These are phyloP conservation scores for Dastarcus helophoroides DNA, from an alignment of 2,888 invertebrate species.

Conservation along the genomic window DNA sequence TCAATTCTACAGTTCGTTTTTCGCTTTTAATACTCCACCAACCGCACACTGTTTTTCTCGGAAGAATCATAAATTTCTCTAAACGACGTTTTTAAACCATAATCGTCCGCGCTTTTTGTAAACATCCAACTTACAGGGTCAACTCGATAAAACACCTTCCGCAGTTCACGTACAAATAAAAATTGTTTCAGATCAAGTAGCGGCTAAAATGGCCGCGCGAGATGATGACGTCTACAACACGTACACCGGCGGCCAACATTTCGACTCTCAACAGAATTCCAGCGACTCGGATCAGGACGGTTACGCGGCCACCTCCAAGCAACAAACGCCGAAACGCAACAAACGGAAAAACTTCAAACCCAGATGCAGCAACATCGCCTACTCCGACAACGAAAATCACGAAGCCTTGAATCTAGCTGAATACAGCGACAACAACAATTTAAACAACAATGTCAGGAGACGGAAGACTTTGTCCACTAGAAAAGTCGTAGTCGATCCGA, in stretches of 20 bases:
- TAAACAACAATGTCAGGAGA: slow-evolving; percentile 19
- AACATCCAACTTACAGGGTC: too few relatives aligned
- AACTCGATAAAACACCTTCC: too few relatives aligned
- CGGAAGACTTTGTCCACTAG: slow-evolving; percentile 20
- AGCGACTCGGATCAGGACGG: slow-evolving; percentile 42
- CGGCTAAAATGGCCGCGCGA: slow-evolving; percentile 31
- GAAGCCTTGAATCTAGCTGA: slow-evolving; percentile 22
- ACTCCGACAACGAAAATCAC: slow-evolving; percentile 11
- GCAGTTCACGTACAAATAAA: too few relatives aligned
- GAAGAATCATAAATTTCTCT: too few relatives aligned
- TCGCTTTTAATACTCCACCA: too few relatives aligned
- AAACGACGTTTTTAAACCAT: too few relatives aligned
- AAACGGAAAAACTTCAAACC: slow-evolving; percentile 72
- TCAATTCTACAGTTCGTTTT: too few relatives aligned
- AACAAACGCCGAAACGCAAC: slow-evolving; percentile 53
- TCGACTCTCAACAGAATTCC: slow-evolving; percentile 36
- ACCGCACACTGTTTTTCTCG: too few relatives aligned
- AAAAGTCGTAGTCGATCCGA: slow-evolving; percentile 32
- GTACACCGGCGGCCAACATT: slow-evolving; percentile 20
- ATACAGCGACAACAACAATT: slow-evolving; percentile 25
- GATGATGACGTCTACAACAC: slow-evolving; percentile 27
- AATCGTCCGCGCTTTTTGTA: too few relatives aligned
- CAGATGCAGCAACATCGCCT: slow-evolving; percentile 46
- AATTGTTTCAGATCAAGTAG: slow-evolving; percentile 30
- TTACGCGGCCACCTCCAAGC: slow-evolving; percentile 30